A percentile compares a stretch with the other conserved stretches of the same genome.
These are phyloP conservation scores for Drosophila chauvacae DNA, from an alignment of 1,140 invertebrate species.

Conservation along the genomic window DNA sequence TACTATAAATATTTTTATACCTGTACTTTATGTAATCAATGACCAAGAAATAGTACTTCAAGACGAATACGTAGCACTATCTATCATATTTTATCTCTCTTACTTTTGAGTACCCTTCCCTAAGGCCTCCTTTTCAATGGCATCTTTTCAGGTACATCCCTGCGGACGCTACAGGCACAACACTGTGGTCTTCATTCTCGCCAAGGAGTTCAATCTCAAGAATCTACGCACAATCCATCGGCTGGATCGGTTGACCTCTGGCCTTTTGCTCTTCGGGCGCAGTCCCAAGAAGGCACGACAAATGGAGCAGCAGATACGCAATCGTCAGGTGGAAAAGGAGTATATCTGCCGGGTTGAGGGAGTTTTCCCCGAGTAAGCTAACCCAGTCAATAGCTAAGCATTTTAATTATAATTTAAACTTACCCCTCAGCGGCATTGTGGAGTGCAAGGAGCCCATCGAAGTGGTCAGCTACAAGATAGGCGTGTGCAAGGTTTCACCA, in stretches of 20 bases:
- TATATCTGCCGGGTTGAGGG: slow-evolving; percentile 99
- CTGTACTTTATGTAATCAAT: slow-evolving; percentile 15
- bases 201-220: slow-evolving; percentile 97
- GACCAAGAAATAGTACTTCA: slow-evolving; percentile 13
- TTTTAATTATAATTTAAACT: not conserved
- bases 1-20: not conserved
- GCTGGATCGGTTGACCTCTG: slow-evolving; percentile 96
- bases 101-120: not conserved
- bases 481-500: slow-evolving; percentile 96
- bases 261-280: slow-evolving; percentile 96
- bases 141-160: slow-evolving; percentile 92
- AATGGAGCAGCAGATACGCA: slow-evolving; percentile 97
- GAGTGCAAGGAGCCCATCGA: slow-evolving; percentile 96
- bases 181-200: slow-evolving; percentile 97
- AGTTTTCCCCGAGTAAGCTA: slow-evolving; percentile 96
- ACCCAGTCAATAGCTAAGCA: accelerated
- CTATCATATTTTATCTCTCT: not conserved
- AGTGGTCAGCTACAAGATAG: slow-evolving; percentile 97
- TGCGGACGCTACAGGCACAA: slow-evolving; percentile 98
- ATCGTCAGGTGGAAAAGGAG: slow-evolving; percentile 96
- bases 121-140: not conserved
- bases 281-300: slow-evolving; percentile 95
- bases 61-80: not conserved
- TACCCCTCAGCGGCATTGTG: slow-evolving; percentile 85
- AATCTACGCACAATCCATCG: slow-evolving; percentile 96